Base-by-base conservation (phyloP, 2,797 vertebrate genomes). In the Coccyzus lansbergi region DNA sequence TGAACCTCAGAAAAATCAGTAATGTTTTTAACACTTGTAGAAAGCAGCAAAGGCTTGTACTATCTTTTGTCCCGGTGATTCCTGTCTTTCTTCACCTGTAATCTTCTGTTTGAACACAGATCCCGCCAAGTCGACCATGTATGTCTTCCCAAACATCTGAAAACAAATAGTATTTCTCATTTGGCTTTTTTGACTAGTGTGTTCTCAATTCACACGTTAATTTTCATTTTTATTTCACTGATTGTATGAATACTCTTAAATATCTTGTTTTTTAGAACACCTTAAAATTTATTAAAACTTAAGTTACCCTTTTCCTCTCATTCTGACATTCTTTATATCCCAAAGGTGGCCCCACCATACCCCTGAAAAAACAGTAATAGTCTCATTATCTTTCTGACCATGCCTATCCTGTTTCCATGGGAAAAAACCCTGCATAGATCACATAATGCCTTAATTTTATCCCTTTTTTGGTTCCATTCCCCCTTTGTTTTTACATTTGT, bases 81-180 rank as follows among this genome's bases (percentile, higher is more conserved):
- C 9, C 12, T 15, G 4, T 51, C 15, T 78, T 77, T 81, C n/a
- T 60, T 63, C 3, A 21, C 4, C 7, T 80, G 15, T 62, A 55
- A 51, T 8, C 2, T 4, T 65, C 10, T 4, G 48, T 48, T 71
- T 81, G 15, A 74, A n/a, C 17, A 65, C 3, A 65, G n/a, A 59
- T 5, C 7, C 1, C 8, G 38, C 68, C 1, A 1, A 17, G 16
- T 42, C 31, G 78, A 74, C 52, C 1, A 20, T n/a, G 6, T 3
- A 8, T 17, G 4, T 17, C n/a, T 75, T 75, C 11, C 4, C 12
- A 83, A 64, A 42, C 6, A 26, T 12, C 44, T 15, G 63, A 60
- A 78, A 67, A 29, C 20, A 33, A 64, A 33, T 5, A 33, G 1
- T 0, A 0, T 31, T 81, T 71, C 10, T 56, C 15, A 26, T 55